Conservation (phyloP, 2,888 invertebrate genomes). For the Drosophila helvetica region DNA sequence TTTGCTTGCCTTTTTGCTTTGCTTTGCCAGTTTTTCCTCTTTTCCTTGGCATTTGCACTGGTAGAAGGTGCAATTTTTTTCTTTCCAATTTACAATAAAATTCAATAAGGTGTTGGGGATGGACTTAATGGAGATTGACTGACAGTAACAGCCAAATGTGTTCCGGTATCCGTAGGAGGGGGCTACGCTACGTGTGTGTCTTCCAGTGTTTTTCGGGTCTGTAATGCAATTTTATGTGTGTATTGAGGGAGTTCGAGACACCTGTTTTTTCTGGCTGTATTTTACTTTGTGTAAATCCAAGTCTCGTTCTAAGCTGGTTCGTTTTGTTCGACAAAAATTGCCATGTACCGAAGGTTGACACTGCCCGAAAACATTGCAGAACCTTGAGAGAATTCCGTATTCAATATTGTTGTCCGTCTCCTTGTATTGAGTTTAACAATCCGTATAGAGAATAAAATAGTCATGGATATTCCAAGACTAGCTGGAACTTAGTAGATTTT, state of each 20-base stretch:
- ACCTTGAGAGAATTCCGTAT: not conserved
- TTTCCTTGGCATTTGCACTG: slow-evolving; percentile 49
- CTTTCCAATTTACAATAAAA: slow-evolving; percentile 79
- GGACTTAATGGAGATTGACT: slow-evolving; percentile 79
- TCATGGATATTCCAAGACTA: too few species aligned
- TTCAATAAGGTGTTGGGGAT: slow-evolving; percentile 76
- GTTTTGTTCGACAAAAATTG: slow-evolving; percentile 27
- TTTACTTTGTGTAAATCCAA: slow-evolving; percentile 52
- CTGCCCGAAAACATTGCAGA: slow-evolving; percentile 20
- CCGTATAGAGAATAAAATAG: too few species aligned
- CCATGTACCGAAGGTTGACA: slow-evolving; percentile 26
- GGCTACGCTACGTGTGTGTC: slow-evolving; percentile 29
- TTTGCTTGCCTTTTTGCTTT: slow-evolving; percentile 10
- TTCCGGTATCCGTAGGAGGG: slow-evolving; percentile 26
- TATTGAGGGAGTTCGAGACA: not conserved
- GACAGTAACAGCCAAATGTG: slow-evolving; percentile 75
- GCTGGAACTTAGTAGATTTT: too few species aligned
- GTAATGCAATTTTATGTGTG: slow-evolving; percentile 1
- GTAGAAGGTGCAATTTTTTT: slow-evolving; percentile 37
- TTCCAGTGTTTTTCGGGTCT: not conserved
- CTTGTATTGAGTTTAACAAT: too few species aligned
- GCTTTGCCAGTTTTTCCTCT: slow-evolving; percentile 11
- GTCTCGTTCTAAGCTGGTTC: slow-evolving; percentile 49
- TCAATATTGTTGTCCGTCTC: not conserved
- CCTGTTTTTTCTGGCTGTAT: not conserved